phyloP scores from a whole-genome alignment of 2,797 vertebrate genomes.

The Takifugu ocellatus region DNA sequence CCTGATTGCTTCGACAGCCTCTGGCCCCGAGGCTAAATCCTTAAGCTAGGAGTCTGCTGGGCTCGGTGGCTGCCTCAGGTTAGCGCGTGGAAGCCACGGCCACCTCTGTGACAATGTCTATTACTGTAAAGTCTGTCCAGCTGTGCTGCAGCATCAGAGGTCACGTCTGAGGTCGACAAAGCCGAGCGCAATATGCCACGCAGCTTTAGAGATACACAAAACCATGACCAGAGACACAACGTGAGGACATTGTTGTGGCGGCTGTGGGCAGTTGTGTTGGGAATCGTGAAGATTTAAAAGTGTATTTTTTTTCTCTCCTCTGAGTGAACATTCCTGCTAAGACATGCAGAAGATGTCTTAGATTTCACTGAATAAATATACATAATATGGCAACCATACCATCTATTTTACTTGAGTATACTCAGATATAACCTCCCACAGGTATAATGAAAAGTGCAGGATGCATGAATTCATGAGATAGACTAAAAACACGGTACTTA shows the following conservation, averaged over 20 bases:
- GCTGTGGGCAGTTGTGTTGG: no score
- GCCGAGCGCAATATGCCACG: no score
- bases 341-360: slow-evolving; percentile 10
- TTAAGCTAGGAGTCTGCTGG: slow-evolving; percentile 42
- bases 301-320: background rate
- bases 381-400: slow-evolving; percentile 13
- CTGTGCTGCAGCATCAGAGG: slow-evolving; percentile 4
- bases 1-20: slow-evolving; percentile 52
- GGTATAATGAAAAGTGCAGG: slow-evolving; percentile 56
- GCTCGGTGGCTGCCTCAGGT: slow-evolving; percentile 40
- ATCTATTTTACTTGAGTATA: slow-evolving; percentile 16
- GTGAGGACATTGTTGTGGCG: no score
- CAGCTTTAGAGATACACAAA: no score
- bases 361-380: slow-evolving; percentile 30
- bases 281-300: no score
- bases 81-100: background rate
- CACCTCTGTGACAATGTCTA: no score
- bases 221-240: no score
- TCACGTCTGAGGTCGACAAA: no score
- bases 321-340: background rate
- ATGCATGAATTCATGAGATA: slow-evolving; percentile 57
- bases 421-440: slow-evolving; percentile 19
- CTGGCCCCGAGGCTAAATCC: slow-evolving; percentile 39
- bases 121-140: slow-evolving; percentile 10
- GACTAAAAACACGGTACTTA: slow-evolving; percentile 39